Percentiles rank a stretch among this genome's conserved stretches.
Evolutionary conservation across 2,797 vertebrate genomes (phyloP).

Genomic region (Melanitta fusca): DNA sequence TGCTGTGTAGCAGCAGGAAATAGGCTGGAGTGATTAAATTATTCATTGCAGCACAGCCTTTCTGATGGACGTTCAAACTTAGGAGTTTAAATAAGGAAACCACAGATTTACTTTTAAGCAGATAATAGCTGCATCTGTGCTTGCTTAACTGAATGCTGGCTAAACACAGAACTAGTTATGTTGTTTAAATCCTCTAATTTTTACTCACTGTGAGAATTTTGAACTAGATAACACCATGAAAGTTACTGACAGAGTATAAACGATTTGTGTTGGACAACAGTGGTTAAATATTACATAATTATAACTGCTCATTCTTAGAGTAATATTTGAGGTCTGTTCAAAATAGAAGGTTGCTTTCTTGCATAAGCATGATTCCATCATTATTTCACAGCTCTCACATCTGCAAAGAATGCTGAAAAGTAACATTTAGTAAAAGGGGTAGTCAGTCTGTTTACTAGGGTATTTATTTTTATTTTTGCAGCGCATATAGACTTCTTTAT

Average conservation of each 20-base stretch:
- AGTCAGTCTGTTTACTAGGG: background rate
- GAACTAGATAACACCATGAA: background rate
- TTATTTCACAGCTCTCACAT: background rate
- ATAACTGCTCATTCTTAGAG: background rate
- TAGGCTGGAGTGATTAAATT: slow-evolving; percentile 70
- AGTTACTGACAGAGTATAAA: slow-evolving; percentile 15
- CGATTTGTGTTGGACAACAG: background rate
- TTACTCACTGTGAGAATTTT: background rate
- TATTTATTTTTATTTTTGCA: background rate
- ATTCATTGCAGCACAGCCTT: slow-evolving; percentile 67
- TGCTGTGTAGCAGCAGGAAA: background rate
- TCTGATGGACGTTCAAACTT: slow-evolving; percentile 63
- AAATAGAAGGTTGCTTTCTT: slow-evolving; percentile 26
- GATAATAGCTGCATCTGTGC: slow-evolving; percentile 57
- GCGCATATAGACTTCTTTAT: background rate
- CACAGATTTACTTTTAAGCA: slow-evolving; percentile 71
- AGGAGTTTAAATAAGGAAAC: slow-evolving; percentile 75
- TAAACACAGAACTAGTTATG: slow-evolving; percentile 57
- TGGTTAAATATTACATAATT: background rate
- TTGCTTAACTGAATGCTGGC: slow-evolving; percentile 63
- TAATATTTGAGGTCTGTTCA: slow-evolving; percentile 10
- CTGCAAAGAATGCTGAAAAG: slow-evolving; percentile 11
- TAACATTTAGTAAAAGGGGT: background rate
- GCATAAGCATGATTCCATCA: background rate
- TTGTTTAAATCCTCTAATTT: slow-evolving; percentile 53